These are phyloP conservation scores for Lathamus discolor DNA, from an alignment of 2,113 vertebrate species.

Conservation along the genomic window DNA sequence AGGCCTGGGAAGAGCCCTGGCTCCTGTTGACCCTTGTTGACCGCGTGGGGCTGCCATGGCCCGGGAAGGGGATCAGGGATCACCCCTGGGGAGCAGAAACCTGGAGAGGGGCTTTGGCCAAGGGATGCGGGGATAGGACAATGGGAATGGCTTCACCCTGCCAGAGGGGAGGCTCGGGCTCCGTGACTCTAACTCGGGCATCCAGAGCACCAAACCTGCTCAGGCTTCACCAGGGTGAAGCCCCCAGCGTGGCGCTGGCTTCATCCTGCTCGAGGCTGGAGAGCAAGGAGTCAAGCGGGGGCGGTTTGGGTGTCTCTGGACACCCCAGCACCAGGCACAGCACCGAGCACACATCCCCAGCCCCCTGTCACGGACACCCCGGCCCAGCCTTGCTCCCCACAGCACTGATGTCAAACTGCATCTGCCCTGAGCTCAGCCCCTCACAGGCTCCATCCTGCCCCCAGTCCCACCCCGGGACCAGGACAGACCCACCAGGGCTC, in stretches of 20 bases:
- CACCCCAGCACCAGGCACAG: not conserved
- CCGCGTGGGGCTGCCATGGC: accelerated
- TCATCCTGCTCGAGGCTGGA: not conserved
- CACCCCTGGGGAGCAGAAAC: no score
- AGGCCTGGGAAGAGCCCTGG: accelerated
- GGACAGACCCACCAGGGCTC: no score
- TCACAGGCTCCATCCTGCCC: not conserved
- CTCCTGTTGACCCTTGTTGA: not conserved
- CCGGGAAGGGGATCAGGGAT: no score
- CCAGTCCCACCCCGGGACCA: not conserved
- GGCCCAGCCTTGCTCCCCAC: not conserved
- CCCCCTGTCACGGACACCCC: not conserved
- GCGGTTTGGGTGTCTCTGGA: not conserved
- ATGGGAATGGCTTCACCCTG: not conserved
- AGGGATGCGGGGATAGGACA: not conserved
- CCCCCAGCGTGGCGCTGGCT: not conserved
- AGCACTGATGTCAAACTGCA: not conserved
- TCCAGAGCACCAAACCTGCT: not conserved
- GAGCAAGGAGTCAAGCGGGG: not conserved
- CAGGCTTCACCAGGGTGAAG: not conserved
- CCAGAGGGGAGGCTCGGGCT: no score
- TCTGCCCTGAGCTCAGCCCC: not conserved
- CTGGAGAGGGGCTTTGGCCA: not conserved
- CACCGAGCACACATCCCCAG: not conserved
- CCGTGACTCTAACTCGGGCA: not conserved